A percentile compares a stretch with the other conserved stretches of the same genome.
Conservation (phyloP, 2,797 vertebrate species). For the Crocodylus rhombifer region DNA sequence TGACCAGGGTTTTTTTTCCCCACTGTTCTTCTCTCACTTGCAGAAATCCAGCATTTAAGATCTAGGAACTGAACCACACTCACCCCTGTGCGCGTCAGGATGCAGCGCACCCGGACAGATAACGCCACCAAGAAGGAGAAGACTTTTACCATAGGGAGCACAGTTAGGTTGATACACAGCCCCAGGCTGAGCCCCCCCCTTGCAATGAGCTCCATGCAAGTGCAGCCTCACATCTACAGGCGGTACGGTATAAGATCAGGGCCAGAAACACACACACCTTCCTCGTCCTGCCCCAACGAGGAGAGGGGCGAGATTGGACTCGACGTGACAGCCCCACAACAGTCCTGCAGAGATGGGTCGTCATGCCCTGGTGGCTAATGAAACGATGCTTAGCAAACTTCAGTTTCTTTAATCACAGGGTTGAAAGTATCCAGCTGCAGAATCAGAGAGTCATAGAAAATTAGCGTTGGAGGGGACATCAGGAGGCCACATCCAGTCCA, state of each 20-base stretch:
- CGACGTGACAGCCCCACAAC: not conserved
- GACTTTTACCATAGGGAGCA: not conserved
- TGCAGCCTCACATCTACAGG: not conserved
- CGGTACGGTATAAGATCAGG: not conserved
- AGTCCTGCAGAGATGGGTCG: not conserved
- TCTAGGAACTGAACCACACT: not conserved
- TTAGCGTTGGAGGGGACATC: too few species aligned
- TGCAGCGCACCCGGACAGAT: not conserved
- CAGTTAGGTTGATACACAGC: too few species aligned
- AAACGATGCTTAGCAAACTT: not conserved
- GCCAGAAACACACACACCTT: not conserved
- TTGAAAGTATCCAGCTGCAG: not conserved
- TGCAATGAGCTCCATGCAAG: not conserved
- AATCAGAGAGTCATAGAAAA: too few species aligned
- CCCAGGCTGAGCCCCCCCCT: not conserved
- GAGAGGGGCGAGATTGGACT: not conserved
- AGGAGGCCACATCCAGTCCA: too few species aligned
- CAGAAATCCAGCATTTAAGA: too few species aligned
- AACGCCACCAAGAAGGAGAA: not conserved
- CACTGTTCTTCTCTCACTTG: too few species aligned
- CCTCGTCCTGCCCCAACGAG: not conserved
- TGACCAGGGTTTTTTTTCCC: too few species aligned
- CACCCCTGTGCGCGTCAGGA: not conserved
- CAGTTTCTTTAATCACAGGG: not conserved
- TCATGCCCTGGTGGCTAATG: not conserved